Percentiles rank a stretch among this genome's conserved stretches.
Conservation (phyloP, 2,888 invertebrate species). For the Acrobasis repandana region DNA sequence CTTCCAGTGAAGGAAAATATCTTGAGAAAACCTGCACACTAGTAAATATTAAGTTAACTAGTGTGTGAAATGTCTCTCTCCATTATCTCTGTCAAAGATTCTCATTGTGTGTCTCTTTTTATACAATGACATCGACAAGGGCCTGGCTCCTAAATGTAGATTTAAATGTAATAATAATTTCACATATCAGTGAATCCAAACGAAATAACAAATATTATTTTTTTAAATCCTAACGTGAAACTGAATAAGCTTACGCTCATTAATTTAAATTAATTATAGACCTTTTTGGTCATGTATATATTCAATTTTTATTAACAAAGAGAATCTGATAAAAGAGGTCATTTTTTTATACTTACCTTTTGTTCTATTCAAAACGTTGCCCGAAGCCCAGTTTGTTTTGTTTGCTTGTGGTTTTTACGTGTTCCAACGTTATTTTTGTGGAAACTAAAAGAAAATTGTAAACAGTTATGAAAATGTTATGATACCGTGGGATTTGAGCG, state of each 20-base stretch:
- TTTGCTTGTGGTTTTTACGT: slow-evolving; percentile 25
- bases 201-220: background rate
- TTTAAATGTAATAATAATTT: too few species aligned
- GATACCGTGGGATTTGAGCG: background rate
- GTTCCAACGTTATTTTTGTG: slow-evolving; percentile 25
- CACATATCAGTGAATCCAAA: background rate
- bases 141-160: too few species aligned
- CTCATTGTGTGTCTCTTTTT: too few species aligned
- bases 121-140: too few species aligned
- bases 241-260: slow-evolving; percentile 48
- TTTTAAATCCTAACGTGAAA: slow-evolving; percentile 24
- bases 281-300: slow-evolving; percentile 31
- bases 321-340: slow-evolving; percentile 29
- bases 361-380: slow-evolving; percentile 28
- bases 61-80: too few species aligned
- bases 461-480: slow-evolving; percentile 10
- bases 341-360: slow-evolving; percentile 29
- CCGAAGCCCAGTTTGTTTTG: slow-evolving; percentile 28
- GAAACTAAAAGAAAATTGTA: slow-evolving; percentile 17
- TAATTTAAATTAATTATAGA: slow-evolving; percentile 60
- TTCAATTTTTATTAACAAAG: slow-evolving; percentile 26
- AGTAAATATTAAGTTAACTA: too few species aligned
- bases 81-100: too few species aligned
- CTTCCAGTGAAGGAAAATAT: too few species aligned
- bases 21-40: too few species aligned